These are phyloP conservation scores for Ctenodactylus gundi DNA, from an alignment of 2,113 vertebrate species.

Conservation along the genomic window DNA sequence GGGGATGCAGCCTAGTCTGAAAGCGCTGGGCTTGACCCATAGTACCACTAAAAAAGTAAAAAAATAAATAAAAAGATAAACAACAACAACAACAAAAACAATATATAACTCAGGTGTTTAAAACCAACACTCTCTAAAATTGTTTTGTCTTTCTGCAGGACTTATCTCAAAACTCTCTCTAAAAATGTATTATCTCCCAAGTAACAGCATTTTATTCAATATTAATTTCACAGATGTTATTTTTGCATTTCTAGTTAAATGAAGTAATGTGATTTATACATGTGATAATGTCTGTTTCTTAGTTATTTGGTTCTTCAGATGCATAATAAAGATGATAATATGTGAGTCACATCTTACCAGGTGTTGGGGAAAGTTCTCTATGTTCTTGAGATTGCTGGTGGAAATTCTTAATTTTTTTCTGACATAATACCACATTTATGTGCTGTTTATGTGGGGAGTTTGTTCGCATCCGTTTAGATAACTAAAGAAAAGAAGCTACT, in stretches of 20 bases:
- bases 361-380: constrained; percentile 30
- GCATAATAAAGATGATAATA: neutral
- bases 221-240: constrained; percentile 43
- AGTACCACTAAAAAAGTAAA: no score
- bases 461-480: neutral
- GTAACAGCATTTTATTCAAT: neutral
- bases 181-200: neutral
- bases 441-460: neutral
- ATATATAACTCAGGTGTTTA: no score
- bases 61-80: no score
- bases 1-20: no score
- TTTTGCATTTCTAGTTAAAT: constrained; percentile 33
- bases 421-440: constrained; percentile 22
- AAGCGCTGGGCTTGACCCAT: no score
- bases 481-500: neutral
- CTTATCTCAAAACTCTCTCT: neutral
- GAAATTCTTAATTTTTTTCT: constrained; percentile 46
- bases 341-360: constrained; percentile 45
- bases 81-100: no score
- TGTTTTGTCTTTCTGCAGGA: neutral
- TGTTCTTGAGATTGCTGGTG: neutral
- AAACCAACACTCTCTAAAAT: neutral
- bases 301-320: constrained; percentile 3
- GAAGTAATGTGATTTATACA: neutral
- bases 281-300: neutral